Evolutionary conservation across 2,113 vertebrate genomes (phyloP).

Genomic region (Dipodomys spectabilis): DNA sequence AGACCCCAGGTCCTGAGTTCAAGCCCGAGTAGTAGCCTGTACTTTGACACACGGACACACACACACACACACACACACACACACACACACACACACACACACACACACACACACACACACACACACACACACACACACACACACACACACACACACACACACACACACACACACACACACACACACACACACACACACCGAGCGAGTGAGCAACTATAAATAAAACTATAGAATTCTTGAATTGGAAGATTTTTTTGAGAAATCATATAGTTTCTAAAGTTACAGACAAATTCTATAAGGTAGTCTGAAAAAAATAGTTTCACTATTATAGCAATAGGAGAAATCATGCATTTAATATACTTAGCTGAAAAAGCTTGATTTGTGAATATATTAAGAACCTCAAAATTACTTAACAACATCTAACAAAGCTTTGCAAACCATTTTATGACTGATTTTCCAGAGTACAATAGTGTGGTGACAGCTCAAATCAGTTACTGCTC

Average conservation of each 20-base stretch:
- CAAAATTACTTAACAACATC: neutral
- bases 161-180: no score
- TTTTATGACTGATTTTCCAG: neutral
- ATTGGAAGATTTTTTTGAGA: constrained; percentile 14
- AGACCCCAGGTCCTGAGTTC: no score
- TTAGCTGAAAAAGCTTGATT: neutral
- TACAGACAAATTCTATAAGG: neutral
- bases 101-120: no score
- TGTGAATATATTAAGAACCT: neutral
- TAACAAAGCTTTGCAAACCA: neutral
- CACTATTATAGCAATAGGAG: neutral
- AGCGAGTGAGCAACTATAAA: neutral
- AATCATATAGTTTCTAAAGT: neutral
- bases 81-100: no score
- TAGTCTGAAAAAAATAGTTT: neutral
- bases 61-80: no score
- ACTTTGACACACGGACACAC: no score
- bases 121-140: no score
- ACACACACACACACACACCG: neutral
- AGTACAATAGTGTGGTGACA: neutral
- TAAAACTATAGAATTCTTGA: neutral
- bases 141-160: no score
- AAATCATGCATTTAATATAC: neutral
- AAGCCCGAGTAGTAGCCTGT: no score
- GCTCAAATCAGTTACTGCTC: neutral